Base-by-base conservation (phyloP, 2,888 invertebrate genomes). In the Volucella bombylans region DNA sequence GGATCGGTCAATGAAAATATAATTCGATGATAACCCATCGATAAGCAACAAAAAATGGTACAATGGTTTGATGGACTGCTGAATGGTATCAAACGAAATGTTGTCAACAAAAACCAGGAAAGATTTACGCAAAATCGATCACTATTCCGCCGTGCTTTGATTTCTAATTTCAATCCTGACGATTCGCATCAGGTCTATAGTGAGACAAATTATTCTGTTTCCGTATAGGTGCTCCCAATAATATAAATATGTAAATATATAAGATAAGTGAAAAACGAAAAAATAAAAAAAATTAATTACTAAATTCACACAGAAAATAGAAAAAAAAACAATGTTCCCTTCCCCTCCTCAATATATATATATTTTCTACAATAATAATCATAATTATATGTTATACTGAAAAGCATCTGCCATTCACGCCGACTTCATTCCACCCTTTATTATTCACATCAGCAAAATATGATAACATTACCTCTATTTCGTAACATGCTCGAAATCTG, bases 81-180 rank as follows among this genome's bases (percentile, higher is more conserved):
- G 99, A 96, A 96, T 83, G 97, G 98, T 41, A 97, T 99, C 87
- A 99, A 99, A 92, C 94, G 98, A 87, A 99, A 98, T 92, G 94
- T 99, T 89, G 95, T 98, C 86, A 97, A 97, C 81, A 99, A 98
- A 94, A 99, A 99, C 93, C 94, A 99, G 90, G 99, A 99, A 93
- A 96, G 96, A 92, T 99, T 99, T 93, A 99, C 99, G 12, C 99
- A 99, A 92, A 99, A 99, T 93, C 93, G 99, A 88, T 98, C 98
- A 15, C 95, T 97, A 93, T 98, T 99, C 93, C 94, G 99, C 87
- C 95, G 98, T 88, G 99, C 99, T 92, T 97, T 99, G 90, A 98
- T 96, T 87, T 94, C 95, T 89, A 95, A 94, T 91, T 94, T 94
- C 93, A 93, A 93, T 91, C 92, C 94, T 88, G 90, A 90, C 86